phyloP scores from a whole-genome alignment of 2,797 vertebrate species.

The Coccyzus lansbergi region DNA sequence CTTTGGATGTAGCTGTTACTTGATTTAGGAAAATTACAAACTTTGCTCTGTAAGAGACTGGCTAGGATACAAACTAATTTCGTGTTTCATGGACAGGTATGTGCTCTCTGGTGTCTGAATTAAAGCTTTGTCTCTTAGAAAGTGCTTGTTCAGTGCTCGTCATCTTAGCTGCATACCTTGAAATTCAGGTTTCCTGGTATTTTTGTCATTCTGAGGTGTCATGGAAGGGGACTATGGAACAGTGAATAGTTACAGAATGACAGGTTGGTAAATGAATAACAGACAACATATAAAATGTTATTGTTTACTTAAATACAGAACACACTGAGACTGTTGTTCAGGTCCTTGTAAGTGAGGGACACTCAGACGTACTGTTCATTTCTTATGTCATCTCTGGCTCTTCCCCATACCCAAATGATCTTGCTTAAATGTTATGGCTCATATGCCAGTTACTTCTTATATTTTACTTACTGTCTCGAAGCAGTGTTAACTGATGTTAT shows the following conservation, averaged over 20 bases:
- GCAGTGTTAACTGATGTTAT: conserved; percentile 27
- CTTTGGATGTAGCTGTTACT: neutral
- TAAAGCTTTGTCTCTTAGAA: neutral
- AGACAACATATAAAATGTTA: neutral
- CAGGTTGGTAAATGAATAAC: neutral
- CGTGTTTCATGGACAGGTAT: neutral
- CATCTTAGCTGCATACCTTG: neutral
- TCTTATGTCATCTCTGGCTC: neutral
- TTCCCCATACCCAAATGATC: neutral
- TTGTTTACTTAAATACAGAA: neutral
- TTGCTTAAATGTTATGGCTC: neutral
- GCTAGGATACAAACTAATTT: neutral
- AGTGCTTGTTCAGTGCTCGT: neutral
- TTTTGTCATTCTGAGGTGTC: neutral
- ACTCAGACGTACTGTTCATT: neutral
- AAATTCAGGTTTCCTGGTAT: neutral
- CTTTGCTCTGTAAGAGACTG: neutral
- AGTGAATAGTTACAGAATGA: neutral
- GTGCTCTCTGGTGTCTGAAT: neutral
- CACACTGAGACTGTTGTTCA: neutral
- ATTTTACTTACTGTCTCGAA: conserved; percentile 51
- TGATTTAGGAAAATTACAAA: neutral
- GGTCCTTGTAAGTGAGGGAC: neutral
- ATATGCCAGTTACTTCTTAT: conserved; percentile 33
- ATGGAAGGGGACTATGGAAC: neutral